Conservation (phyloP, 2,113 vertebrate species). For the Larimichthys polyactis region DNA sequence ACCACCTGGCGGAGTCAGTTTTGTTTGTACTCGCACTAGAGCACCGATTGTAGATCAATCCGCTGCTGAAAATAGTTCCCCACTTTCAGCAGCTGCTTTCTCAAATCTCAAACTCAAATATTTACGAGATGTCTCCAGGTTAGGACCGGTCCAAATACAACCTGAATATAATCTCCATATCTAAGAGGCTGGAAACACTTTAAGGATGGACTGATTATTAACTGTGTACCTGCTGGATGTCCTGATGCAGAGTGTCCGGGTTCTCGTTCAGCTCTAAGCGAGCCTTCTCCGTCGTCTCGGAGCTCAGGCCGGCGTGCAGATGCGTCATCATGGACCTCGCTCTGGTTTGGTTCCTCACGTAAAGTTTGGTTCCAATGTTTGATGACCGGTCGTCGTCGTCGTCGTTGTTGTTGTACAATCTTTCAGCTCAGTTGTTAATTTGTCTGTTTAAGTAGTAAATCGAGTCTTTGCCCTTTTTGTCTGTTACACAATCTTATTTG, state of each 20-base stretch:
- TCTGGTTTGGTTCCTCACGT: not conserved
- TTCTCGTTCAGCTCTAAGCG: conserved; percentile 97
- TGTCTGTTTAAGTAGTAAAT: not conserved
- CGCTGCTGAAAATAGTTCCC: too few relatives aligned
- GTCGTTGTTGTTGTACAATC: not conserved
- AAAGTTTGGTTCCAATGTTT: not conserved
- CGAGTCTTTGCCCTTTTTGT: not conserved
- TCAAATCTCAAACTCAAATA: too few relatives aligned
- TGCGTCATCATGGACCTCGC: conserved; percentile 88
- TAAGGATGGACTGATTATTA: too few relatives aligned
- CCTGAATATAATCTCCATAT: too few relatives aligned
- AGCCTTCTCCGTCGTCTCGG: conserved; percentile 97
- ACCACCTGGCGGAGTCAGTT: too few relatives aligned
- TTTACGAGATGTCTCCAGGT: too few relatives aligned
- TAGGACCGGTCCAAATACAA: too few relatives aligned
- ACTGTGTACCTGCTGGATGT: conserved; percentile 94
- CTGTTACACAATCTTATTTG: conserved; percentile 38
- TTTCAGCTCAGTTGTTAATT: not conserved
- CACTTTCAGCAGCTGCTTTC: too few relatives aligned
- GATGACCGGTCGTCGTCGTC: too few relatives aligned
- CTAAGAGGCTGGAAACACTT: too few relatives aligned
- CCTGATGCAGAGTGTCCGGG: conserved; percentile 96
- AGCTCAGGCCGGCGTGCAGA: conserved; percentile 93
- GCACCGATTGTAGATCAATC: too few relatives aligned
- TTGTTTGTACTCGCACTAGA: too few relatives aligned